Base-by-base conservation (phyloP, 2,888 invertebrate species). In the Melanargia galathea region DNA sequence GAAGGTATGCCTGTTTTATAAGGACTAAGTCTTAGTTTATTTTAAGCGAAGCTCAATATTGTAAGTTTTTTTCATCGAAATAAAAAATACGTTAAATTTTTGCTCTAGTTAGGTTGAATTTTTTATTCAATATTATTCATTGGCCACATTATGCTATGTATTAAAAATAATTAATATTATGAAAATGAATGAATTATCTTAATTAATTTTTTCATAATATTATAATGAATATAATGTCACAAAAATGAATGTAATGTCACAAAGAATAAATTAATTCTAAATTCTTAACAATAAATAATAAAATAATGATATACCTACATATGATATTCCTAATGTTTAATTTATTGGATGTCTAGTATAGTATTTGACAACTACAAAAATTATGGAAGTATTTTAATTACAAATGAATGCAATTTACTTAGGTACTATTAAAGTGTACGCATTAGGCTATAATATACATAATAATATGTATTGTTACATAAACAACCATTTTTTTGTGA, bases 401-500 rank as follows among this genome's bases (percentile, higher is more conserved):
- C 51, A 18, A 30, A 51, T 48, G 13, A 26, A 48, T 48, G 48
- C 16, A 48, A 6, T 46, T 46, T n/a, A n/a, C n/a, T n/a, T n/a
- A 30, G 7, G 6, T 1, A 30, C 30, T 33, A 33, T 51, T 30
- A 33, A 30, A 51, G 33, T 51, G 51, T 30, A 16, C 51, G 16
- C 16, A 51, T 16, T 51, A 30, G 30, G 11, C 7, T 51, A 51
- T 51, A 10, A 51, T 16, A 51, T 18, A 18, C 18, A 26, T 16
- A 24, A 48, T 24, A 22, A 49, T 43, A 51, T 51, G 48, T 48
- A 48, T 30, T 8, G 8, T 30, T 18, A 30, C 30, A 51, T 51
- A 16, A 51, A 30, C 51, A 51, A 51, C 51, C 51, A 30, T 51
- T 51, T 49, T 51, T 33, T 51, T 51, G 51, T 51, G 51, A 51